phyloP scores from a whole-genome alignment of 2,888 invertebrate species.

The Idaea biselata region DNA sequence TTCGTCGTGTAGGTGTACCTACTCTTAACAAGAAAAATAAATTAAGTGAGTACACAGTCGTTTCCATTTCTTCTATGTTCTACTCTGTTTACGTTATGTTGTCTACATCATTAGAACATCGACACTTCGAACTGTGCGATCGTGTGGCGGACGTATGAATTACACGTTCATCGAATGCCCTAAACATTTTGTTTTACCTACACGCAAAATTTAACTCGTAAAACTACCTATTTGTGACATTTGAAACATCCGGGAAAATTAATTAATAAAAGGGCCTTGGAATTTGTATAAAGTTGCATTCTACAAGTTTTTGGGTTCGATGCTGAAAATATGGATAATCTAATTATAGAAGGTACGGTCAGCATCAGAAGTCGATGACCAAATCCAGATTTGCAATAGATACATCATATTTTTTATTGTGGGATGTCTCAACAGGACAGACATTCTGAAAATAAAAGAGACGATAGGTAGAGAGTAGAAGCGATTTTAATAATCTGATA shows the following conservation, averaged over 20 bases:
- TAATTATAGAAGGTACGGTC: not conserved
- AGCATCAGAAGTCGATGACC: not conserved
- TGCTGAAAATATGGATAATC: not conserved
- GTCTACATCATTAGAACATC: conserved; percentile 26
- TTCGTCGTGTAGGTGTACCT: no score
- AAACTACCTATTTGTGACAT: not conserved
- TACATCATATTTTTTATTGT: no score
- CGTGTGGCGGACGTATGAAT: conserved; percentile 3
- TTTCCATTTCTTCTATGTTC: conserved; percentile 10
- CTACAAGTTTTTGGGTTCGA: not conserved
- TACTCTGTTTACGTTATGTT: conserved; percentile 20
- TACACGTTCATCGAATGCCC: not conserved
- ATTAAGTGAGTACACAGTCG: not conserved
- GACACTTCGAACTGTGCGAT: conserved; percentile 16
- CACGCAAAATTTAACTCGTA: not conserved
- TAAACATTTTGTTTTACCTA: not conserved
- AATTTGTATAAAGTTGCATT: not conserved
- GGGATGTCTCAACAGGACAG: no score
- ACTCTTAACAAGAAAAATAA: no score
- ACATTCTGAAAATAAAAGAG: no score
- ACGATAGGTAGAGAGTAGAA: no score
- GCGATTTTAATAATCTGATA: no score
- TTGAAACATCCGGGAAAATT: not conserved
- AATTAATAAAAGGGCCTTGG: not conserved
- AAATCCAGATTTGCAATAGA: not conserved